Evolutionary conservation across 2,888 invertebrate genomes (phyloP).

Genomic region (Plebejus argus): DNA sequence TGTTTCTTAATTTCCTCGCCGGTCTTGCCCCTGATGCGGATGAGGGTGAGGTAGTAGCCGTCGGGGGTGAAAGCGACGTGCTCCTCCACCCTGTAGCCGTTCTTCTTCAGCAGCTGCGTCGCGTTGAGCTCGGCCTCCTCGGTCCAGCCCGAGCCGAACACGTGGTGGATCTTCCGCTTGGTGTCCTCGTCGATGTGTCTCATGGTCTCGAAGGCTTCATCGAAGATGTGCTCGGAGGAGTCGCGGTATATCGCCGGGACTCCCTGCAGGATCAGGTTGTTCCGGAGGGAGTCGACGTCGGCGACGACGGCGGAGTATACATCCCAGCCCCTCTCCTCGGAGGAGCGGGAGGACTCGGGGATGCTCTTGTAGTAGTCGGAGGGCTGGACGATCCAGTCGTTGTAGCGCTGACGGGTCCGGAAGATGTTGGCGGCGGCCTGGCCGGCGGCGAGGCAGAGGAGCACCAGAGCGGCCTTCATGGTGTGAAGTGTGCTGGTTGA

Average conservation of each 20-base stretch:
- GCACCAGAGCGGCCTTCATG: slow-evolving; percentile 65
- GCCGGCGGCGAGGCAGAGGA: slow-evolving; percentile 63
- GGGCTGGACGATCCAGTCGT: slow-evolving; percentile 51
- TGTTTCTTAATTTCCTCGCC: slow-evolving; percentile 48
- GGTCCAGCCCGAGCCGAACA: slow-evolving; percentile 46
- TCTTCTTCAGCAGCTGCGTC: slow-evolving; percentile 59
- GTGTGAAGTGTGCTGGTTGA: slow-evolving; percentile 52
- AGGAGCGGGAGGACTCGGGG: slow-evolving; percentile 35
- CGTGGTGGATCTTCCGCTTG: slow-evolving; percentile 56
- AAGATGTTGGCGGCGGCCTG: slow-evolving; percentile 63
- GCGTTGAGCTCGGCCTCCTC: slow-evolving; percentile 56
- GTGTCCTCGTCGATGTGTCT: slow-evolving; percentile 56
- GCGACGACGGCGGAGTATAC: slow-evolving; percentile 47
- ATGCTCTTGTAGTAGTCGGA: slow-evolving; percentile 49
- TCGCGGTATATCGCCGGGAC: slow-evolving; percentile 46
- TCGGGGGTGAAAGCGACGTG: slow-evolving; percentile 67
- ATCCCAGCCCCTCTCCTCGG: slow-evolving; percentile 46
- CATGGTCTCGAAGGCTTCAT: slow-evolving; percentile 59
- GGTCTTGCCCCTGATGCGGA: slow-evolving; percentile 64
- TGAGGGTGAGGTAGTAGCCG: slow-evolving; percentile 67
- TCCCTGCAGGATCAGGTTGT: slow-evolving; percentile 55
- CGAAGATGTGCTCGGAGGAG: slow-evolving; percentile 57
- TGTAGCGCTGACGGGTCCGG: slow-evolving; percentile 50
- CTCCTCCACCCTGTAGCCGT: slow-evolving; percentile 63
- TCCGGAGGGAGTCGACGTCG: slow-evolving; percentile 47